Conservation (phyloP, 1,140 invertebrate genomes). For the Trachymyrmex cornetzi region DNA sequence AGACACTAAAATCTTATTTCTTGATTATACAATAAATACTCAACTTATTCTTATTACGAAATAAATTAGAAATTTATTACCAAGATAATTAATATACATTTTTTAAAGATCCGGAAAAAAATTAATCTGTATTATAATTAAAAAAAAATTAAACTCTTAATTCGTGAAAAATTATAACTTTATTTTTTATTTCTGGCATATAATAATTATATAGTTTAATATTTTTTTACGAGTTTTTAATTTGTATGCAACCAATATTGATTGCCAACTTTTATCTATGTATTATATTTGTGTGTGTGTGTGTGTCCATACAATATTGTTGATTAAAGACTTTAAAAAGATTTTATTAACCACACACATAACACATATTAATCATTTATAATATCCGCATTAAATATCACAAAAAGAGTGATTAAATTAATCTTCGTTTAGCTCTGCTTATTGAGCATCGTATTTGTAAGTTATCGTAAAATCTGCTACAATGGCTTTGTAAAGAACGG, state of each 20-base stretch:
- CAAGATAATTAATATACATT: background rate
- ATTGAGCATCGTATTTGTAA: constrained; percentile 32
- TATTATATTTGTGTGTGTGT: too few species aligned
- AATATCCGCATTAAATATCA: background rate
- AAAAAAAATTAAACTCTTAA: background rate
- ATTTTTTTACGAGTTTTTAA: background rate
- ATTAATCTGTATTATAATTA: background rate
- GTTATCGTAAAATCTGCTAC: constrained; percentile 53
- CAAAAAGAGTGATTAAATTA: constrained; percentile 9
- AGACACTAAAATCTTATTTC: background rate
- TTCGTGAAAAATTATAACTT: background rate
- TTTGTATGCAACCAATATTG: background rate
- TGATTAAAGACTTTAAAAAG: background rate
- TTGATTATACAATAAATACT: background rate
- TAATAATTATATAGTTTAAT: background rate
- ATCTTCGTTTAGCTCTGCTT: background rate
- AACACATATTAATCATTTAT: background rate
- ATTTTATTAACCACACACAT: background rate
- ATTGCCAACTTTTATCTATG: background rate
- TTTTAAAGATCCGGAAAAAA: background rate
- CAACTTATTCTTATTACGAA: background rate
- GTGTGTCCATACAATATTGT: background rate
- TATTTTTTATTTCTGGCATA: background rate
- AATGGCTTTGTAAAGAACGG: constrained; percentile 41
- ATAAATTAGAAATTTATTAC: background rate